Evolutionary conservation across 2,888 invertebrate genomes (phyloP).

Genomic region (Salticus scenicus): DNA sequence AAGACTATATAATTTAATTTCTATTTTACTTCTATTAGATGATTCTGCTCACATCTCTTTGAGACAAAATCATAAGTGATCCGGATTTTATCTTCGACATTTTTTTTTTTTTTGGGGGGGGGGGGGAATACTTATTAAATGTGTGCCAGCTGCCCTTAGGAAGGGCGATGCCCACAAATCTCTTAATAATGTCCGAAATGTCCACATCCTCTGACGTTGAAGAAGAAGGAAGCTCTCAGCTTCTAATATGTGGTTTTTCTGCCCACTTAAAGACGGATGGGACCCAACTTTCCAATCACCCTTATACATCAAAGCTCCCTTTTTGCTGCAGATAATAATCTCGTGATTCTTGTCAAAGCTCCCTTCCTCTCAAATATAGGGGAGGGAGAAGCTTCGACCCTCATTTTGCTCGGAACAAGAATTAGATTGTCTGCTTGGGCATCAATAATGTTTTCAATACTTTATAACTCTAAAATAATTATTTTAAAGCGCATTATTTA

Average conservation of each 20-base stretch:
- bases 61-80: too few species aligned
- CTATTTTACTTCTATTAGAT: too few species aligned
- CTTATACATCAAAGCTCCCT: constrained; percentile 55
- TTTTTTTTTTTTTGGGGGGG: too few species aligned
- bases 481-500: too few species aligned
- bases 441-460: constrained; percentile 20
- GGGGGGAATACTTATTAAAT: too few species aligned
- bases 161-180: constrained; percentile 22
- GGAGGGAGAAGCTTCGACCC: too few species aligned
- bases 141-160: neutral
- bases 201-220: constrained; percentile 12
- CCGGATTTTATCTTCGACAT: too few species aligned
- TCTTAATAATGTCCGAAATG: constrained; percentile 24
- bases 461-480: neutral
- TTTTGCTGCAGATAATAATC: constrained; percentile 52
- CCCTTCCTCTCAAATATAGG: constrained; percentile 43
- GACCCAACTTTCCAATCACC: constrained; percentile 31
- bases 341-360: constrained; percentile 22
- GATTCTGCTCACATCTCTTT: too few species aligned
- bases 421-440: constrained; percentile 27
- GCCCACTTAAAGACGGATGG: constrained; percentile 44
- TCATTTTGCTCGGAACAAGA: neutral
- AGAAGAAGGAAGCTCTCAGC: constrained; percentile 18
- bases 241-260: constrained; percentile 49
- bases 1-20: too few species aligned